phyloP scores from a whole-genome alignment of 2,113 vertebrate genomes.

The Brachyhypopomus occidentalis region DNA sequence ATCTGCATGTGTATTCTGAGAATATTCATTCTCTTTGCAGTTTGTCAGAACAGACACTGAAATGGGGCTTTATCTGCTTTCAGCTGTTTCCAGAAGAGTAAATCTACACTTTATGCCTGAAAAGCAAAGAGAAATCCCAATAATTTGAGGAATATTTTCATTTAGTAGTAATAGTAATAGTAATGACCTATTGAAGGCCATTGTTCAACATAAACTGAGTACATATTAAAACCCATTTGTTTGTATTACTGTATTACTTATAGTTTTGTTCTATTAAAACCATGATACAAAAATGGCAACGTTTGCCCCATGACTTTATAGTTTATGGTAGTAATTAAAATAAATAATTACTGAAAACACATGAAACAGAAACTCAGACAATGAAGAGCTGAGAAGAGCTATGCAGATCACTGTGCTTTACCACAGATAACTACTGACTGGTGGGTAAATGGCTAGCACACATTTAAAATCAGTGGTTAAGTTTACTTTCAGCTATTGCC shows the following conservation, averaged over 20 bases:
- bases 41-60: slow-evolving; percentile 10
- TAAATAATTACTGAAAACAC: background rate
- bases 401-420: slow-evolving; percentile 60
- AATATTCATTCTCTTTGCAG: slow-evolving; percentile 45
- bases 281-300: background rate
- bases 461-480: slow-evolving; percentile 66
- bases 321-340: background rate
- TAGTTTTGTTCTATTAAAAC: background rate
- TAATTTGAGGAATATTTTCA: background rate
- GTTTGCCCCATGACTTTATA: background rate
- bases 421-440: slow-evolving; percentile 64
- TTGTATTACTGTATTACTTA: background rate
- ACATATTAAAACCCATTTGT: background rate
- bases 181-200: background rate
- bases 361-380: background rate
- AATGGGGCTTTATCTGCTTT: background rate
- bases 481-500: slow-evolving; percentile 70
- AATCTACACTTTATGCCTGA: background rate
- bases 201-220: background rate
- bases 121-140: too few species aligned
- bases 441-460: slow-evolving; percentile 71
- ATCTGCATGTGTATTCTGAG: slow-evolving; percentile 51
- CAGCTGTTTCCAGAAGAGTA: background rate
- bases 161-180: background rate
- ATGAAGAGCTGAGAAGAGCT: slow-evolving; percentile 10